Evolutionary conservation across 1,140 invertebrate species (phyloP), one percentile per base, ranked within the genome.

Genomic region (Paraescarpia echinospica): DNA sequence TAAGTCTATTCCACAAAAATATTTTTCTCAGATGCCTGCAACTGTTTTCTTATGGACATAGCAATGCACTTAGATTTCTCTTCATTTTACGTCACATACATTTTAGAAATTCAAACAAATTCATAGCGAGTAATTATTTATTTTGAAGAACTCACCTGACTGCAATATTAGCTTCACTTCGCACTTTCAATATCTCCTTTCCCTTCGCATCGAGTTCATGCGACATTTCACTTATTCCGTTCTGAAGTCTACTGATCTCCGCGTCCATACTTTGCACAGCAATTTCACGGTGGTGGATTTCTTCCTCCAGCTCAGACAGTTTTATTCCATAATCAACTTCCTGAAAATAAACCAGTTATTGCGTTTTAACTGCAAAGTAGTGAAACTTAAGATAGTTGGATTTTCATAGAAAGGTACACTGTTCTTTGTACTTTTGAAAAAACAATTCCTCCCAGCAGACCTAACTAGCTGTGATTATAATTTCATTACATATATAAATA

Each of bases 301-400:
- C 95, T 89, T 94, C 94, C 92, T 95, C 94, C 35, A 96, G 94
- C 92, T 96, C 96, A 92, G 95, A 95, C 33, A 94, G 89, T 89
- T 94, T 94, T 33, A 95, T 94, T n/a, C 93, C 92, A 92, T 95
- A 94, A 92, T 96, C 95, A 92, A 93, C 94, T n/a, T 96, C 95
- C 95, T 96, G 93, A 12, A 34, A 93, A 59, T 22, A 92, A 35
- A 31, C 12, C 22, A 18, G 0, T 77, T 77, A 77, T 77, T 77
- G 4, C 41, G 14, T 27, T 77, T 77, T 27, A 77, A 6, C 59
- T 77, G 59, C 59, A 77, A 31, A 77, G 4, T 77, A 22, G 59
- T 77, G 59, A 77, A 51, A 51, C 8, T 51, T 8, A 8, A 51
- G 18, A 8, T 0, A 51, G 48, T 0, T 51, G 48, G 48, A 51